Percentiles rank a stretch among this genome's conserved stretches.
phyloP scores from a whole-genome alignment of 1,140 invertebrate species.

The Bombus pascuorum region DNA sequence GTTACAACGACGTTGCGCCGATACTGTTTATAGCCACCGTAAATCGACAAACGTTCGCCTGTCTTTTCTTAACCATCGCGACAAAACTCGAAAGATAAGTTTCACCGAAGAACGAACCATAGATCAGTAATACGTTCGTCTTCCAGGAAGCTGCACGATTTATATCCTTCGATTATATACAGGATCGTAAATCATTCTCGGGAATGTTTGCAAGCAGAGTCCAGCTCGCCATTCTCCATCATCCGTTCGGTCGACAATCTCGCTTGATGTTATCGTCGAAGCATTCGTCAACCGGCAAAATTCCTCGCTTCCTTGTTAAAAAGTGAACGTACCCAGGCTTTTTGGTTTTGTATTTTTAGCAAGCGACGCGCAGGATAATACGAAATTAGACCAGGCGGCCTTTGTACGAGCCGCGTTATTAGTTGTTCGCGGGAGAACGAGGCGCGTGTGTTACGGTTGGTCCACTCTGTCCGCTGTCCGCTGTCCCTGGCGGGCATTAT shows the following conservation, averaged over 20 bases:
- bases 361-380: constrained; percentile 48
- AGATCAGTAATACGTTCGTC: too few relatives aligned
- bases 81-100: neutral
- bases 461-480: constrained; percentile 2
- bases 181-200: neutral
- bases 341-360: constrained; percentile 57
- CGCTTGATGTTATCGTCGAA: neutral
- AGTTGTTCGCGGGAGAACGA: constrained; percentile 32
- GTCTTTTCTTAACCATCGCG: too few relatives aligned
- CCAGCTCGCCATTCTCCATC: neutral
- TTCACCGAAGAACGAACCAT: neutral
- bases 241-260: neutral
- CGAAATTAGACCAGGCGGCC: constrained; percentile 61
- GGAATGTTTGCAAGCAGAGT: neutral
- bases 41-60: too few relatives aligned
- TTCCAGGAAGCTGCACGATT: neutral
- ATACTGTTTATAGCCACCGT: too few relatives aligned
- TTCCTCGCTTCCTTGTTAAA: constrained; percentile 13
- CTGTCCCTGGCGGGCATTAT: constrained; percentile 60
- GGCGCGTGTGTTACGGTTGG: constrained; percentile 9
- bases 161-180: neutral
- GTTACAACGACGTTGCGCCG: too few relatives aligned
- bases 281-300: neutral
- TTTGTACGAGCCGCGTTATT: constrained; percentile 60
- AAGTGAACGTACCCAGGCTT: constrained; percentile 46